Evolutionary conservation across 2,888 invertebrate species (phyloP), one percentile per base, ranked within the genome.

Genomic region (Chelonus formosanus): DNA sequence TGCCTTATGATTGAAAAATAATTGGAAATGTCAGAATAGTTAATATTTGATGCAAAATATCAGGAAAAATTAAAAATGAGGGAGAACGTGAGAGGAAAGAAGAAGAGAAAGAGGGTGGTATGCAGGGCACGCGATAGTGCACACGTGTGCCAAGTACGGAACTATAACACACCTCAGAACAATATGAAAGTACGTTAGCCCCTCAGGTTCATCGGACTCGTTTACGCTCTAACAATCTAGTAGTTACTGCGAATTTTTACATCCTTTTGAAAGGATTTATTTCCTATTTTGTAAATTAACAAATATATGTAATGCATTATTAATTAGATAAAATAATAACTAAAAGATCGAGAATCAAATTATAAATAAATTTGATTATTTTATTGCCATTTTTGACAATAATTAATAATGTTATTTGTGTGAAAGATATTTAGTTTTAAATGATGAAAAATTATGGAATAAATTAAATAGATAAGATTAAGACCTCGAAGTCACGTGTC

Each of bases 191-290:
- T 79, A 76, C 80, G 75, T 78, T 80, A 80, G 78, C 78, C 78
- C 75, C 78, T 75, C 74, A 79, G 78, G 80, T 80, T 81, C 81
- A 79, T 80, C 76, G 79, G 78, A 80, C 81, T 75, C 73, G 72
- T 48, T 63, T 55, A 55, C 55, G 55, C 61, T 53, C 35, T 8
- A 44, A 44, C 32, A 35, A 44, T 45, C 59, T 45, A 62, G 20
- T 61, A 52, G 45, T 60, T 47, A 45, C 63, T 64, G 62, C 48
- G 47, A 44, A 36, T n/a, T 10, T 31, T 63, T 52, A 10, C 35
- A 10, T 47, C n/a, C 31, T 32, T 31, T 20, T 20, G 20, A 20
- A 20, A 20, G 20, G 20, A 20, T 20, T 20, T 20, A 20, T 20
- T 20, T 20, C 2, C 20, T 1, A 20, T 20, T 20, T 20, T 20